Conservation (phyloP, 2,113 vertebrate genomes). For the Phaethon lepturus region DNA sequence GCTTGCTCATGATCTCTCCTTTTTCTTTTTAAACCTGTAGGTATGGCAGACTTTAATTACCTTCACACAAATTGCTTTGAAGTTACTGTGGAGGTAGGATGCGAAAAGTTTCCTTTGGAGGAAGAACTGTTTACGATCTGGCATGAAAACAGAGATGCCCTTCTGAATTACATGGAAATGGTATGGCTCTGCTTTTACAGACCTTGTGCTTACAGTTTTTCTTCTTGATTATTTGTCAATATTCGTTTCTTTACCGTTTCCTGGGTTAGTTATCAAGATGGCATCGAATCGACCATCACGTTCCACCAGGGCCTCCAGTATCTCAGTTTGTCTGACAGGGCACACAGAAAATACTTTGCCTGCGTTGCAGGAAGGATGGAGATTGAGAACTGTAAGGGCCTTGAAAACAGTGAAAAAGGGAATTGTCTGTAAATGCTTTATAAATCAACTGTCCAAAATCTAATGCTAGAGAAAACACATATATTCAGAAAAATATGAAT, state of each 20-base stretch:
- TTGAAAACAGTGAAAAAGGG: neutral
- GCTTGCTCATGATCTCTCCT: neutral
- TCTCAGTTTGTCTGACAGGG: neutral
- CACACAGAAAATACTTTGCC: neutral
- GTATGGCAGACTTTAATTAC: conserved; percentile 98
- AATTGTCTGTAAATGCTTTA: neutral
- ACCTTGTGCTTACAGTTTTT: neutral
- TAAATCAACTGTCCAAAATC: neutral
- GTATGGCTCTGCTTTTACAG: conserved; percentile 65
- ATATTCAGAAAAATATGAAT: neutral
- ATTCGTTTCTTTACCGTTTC: neutral
- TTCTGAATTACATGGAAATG: conserved; percentile 90
- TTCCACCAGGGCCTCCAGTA: neutral
- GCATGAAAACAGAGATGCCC: conserved; percentile 92
- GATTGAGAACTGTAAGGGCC: neutral
- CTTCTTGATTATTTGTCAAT: neutral
- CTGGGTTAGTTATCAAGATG: neutral
- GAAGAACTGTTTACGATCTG: conserved; percentile 90
- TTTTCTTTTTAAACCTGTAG: conserved; percentile 45
- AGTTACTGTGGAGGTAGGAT: conserved; percentile 94
- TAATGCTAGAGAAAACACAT: neutral
- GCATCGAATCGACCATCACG: neutral
- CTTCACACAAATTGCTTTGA: conserved; percentile 96
- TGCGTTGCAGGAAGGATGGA: neutral
- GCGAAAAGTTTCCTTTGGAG: conserved; percentile 92